phyloP scores from a whole-genome alignment of 1,140 invertebrate genomes.

The Radopholus similis region DNA sequence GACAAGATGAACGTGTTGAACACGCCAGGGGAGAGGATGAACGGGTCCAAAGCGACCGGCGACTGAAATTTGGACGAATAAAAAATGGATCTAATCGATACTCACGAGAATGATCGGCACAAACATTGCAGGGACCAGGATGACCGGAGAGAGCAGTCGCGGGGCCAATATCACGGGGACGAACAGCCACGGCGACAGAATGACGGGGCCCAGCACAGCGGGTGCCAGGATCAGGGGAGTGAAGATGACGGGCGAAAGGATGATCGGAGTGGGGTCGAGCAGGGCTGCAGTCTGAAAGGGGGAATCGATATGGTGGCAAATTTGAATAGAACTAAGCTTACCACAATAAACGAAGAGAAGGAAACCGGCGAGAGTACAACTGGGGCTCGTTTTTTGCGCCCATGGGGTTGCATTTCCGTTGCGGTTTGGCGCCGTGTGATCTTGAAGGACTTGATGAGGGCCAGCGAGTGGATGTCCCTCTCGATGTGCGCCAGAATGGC shows the following conservation, averaged over 20 bases:
- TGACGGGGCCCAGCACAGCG: too few relatives aligned
- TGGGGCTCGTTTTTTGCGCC: constrained; percentile 7
- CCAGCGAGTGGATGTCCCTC: constrained; percentile 27
- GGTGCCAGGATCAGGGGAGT: constrained; percentile 37
- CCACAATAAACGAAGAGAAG: constrained; percentile 35
- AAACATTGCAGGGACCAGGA: constrained; percentile 32
- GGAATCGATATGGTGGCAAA: not conserved
- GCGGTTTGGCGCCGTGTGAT: constrained; percentile 9
- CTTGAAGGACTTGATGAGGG: constrained; percentile 30
- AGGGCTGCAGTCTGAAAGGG: not conserved
- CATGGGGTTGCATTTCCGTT: not conserved
- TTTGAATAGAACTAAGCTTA: not conserved
- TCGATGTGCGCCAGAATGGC: constrained; percentile 28
- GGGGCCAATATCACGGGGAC: constrained; percentile 37
- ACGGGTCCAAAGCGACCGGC: constrained; percentile 28
- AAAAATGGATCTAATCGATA: too few relatives aligned
- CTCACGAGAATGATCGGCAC: constrained; percentile 47
- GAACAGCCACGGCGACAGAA: constrained; percentile 37
- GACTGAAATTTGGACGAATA: too few relatives aligned
- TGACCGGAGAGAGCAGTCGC: constrained; percentile 4
- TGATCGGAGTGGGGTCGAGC: constrained; percentile 17
- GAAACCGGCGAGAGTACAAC: constrained; percentile 45
- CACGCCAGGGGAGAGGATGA: constrained; percentile 38
- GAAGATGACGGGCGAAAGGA: constrained; percentile 38
- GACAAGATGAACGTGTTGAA: constrained; percentile 28